Evolutionary conservation across 2,113 vertebrate genomes (phyloP).

Genomic region (Thamnaconus septentrionalis): DNA sequence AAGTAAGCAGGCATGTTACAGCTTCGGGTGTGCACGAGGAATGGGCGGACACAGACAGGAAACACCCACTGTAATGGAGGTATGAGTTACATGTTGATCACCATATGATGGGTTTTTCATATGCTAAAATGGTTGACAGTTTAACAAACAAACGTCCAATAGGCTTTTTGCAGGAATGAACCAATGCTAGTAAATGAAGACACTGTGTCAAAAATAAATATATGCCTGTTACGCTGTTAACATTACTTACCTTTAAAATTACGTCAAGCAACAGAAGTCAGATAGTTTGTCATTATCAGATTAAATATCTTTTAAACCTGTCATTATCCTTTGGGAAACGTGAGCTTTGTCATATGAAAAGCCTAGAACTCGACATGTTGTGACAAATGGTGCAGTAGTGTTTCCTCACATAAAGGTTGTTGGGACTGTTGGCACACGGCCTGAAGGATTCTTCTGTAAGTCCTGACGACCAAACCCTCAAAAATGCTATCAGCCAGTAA

Average conservation of each 20-base stretch:
- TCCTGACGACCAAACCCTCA: conserved; percentile 35
- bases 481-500: conserved; percentile 13
- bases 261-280: background rate
- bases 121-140: no score
- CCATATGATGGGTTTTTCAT: no score
- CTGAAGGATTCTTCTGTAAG: conserved; percentile 2
- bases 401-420: background rate
- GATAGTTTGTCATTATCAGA: background rate
- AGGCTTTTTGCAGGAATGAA: no score
- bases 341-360: background rate
- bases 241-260: background rate
- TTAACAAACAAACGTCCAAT: no score
- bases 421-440: background rate
- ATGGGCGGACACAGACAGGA: no score
- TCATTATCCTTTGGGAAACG: background rate
- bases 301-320: background rate
- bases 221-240: background rate
- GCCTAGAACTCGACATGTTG: no score
- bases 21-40: no score
- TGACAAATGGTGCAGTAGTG: background rate
- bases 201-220: no score
- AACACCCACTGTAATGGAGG: no score
- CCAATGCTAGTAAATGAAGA: no score
- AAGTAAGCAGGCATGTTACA: no score
- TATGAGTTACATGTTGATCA: no score